Evolutionary conservation across 2,797 vertebrate genomes (phyloP), one percentile per base, ranked within the genome.

Genomic region (Pygocentrus nattereri): DNA sequence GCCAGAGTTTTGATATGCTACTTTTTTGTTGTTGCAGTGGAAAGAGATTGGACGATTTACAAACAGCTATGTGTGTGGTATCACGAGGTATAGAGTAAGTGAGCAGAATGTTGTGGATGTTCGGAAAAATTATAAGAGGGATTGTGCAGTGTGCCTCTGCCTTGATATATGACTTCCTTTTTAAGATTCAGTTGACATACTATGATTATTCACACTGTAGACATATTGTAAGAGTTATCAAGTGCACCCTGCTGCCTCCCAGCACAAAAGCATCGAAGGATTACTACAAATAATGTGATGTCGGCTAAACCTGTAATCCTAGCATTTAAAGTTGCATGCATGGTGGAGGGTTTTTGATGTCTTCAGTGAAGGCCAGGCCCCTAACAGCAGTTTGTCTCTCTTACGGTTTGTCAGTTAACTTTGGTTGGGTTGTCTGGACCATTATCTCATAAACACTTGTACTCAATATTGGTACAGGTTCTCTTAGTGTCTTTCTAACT

Each of bases 341-440:
- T 59, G n/a, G 27, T 52, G 31, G 25, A 73, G 38, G 34, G 34
- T 58, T 25, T 59, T 25, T 23, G 23, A 44, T 69, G 62, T 62
- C 81, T 82, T 78, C 70, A 69, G 62, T 82, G 81, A 78, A 78
- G 81, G 70, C 50, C 27, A 54, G 15, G 25, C 59, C 69, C 31
- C 12, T 47, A 74, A 62, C 58, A 78, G 34, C 68, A 47, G 30
- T 69, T 25, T 23, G 44, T 3, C 25, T 18, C 8, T 64, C 16
- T 31, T 10, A 5, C 41, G 27, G 8, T 69, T 59, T 25, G 0
- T 75, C 11, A 8, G 38, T 44, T 44, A 5, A 15, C 10, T 67
- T n/a, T 73, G 30, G 21, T 52, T n/a, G 47, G n/a, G 2, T 74
- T 73, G 18, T 34, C 10, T 31, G 70, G 50, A 54, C 70, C 70